phyloP scores from a whole-genome alignment of 2,888 invertebrate species.

The Tipula helvola region DNA sequence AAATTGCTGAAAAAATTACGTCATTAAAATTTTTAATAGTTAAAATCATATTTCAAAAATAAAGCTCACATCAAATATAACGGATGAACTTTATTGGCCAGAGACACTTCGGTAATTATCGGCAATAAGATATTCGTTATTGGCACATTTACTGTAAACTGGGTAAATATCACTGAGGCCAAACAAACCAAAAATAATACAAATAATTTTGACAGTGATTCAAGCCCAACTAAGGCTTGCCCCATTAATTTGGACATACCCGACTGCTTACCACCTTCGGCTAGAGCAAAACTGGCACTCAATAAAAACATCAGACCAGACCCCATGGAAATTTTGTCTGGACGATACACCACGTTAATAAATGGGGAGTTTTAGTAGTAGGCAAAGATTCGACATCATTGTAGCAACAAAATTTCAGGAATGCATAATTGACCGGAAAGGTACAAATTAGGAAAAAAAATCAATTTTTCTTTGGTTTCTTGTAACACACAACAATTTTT shows the following conservation, averaged over 20 bases:
- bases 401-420: constrained; percentile 49
- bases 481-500: too few relatives aligned
- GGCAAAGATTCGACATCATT: constrained; percentile 32
- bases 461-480: too few relatives aligned
- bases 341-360: constrained; percentile 74
- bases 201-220: constrained; percentile 46
- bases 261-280: constrained; percentile 70
- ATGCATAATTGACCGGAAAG: constrained; percentile 66
- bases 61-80: constrained; percentile 79
- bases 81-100: constrained; percentile 63
- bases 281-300: constrained; percentile 83
- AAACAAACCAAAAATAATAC: constrained; percentile 64
- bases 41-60: too few relatives aligned
- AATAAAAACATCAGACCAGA: constrained; percentile 69
- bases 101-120: constrained; percentile 65
- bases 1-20: too few relatives aligned
- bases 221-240: constrained; percentile 49
- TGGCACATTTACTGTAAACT: constrained; percentile 84
- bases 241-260: constrained; percentile 69
- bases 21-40: too few relatives aligned
- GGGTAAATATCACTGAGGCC: constrained; percentile 68
- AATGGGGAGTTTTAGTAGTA: constrained; percentile 49
- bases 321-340: constrained; percentile 86
- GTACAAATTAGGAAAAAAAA: constrained; percentile 77
- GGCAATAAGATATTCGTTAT: constrained; percentile 81